These are phyloP conservation scores for Acanthosepion pharaonis DNA, from an alignment of 2,888 invertebrate species.

Conservation along the genomic window DNA sequence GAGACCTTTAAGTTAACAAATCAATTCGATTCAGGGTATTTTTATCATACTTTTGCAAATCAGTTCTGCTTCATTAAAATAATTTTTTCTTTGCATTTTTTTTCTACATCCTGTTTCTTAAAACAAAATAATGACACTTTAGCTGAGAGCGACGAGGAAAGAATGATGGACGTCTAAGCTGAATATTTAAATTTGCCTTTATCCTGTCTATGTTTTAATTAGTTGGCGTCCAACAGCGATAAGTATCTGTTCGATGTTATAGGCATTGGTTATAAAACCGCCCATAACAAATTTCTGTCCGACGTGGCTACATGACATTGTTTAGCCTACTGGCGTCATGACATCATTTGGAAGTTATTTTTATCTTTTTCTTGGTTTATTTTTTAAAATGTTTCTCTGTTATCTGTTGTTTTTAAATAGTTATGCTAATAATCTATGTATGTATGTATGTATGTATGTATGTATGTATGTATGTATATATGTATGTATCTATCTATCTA, in stretches of 20 bases:
- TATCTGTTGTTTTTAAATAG: neutral
- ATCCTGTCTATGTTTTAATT: neutral
- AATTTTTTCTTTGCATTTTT: neutral
- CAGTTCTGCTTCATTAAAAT: neutral
- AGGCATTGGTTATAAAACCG: neutral
- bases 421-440: neutral
- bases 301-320: neutral
- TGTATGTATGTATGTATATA: neutral
- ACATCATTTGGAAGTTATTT: neutral
- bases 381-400: neutral
- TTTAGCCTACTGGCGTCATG: neutral
- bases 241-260: neutral
- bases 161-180: neutral
- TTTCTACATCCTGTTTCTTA: neutral
- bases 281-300: neutral
- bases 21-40: neutral
- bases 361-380: neutral
- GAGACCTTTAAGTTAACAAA: constrained; percentile 6
- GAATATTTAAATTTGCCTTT: neutral
- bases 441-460: neutral
- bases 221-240: neutral
- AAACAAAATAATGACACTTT: neutral
- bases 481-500: neutral
- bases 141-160: neutral
- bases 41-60: neutral